A percentile compares a stretch with the other conserved stretches of the same genome.
phyloP scores from a whole-genome alignment of 1,140 invertebrate genomes.

The Drosophila aff. region DNA sequence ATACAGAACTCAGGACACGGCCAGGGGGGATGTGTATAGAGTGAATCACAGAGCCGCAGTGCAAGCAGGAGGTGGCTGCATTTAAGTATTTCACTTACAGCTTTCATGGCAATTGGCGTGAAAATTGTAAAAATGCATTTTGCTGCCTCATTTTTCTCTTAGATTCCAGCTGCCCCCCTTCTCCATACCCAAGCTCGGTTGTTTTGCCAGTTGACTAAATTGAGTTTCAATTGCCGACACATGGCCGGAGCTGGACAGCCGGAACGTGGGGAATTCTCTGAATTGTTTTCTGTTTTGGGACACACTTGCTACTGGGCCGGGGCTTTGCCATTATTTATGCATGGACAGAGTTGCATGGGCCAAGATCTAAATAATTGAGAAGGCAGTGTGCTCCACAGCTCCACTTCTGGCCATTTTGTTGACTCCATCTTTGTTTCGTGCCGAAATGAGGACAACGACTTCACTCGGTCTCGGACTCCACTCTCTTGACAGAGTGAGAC shows the following conservation, averaged over 20 bases:
- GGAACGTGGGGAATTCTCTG: conserved; percentile 75
- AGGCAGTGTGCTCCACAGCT: conserved; percentile 29
- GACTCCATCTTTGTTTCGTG: conserved; percentile 13
- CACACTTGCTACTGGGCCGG: conserved; percentile 33
- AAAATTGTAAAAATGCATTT: conserved; percentile 82
- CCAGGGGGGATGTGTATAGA: background rate
- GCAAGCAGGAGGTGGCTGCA: conserved; percentile 50
- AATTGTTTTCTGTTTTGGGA: conserved; percentile 72
- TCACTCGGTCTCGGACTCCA: conserved; percentile 4
- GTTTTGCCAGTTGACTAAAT: conserved; percentile 74
- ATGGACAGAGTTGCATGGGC: conserved; percentile 51
- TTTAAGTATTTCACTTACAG: conserved; percentile 81
- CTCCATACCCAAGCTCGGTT: conserved; percentile 14
- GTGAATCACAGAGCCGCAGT: conserved; percentile 50
- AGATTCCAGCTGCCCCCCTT: conserved; percentile 7
- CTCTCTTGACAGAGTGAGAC: background rate
- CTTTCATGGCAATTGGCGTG: conserved; percentile 82
- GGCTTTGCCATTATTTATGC: conserved; percentile 63
- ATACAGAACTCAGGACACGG: conserved; percentile 24
- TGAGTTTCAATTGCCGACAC: conserved; percentile 81
- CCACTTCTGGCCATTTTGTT: conserved; percentile 31
- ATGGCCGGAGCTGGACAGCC: conserved; percentile 40
- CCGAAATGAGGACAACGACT: conserved; percentile 42
- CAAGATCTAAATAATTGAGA: conserved; percentile 71
- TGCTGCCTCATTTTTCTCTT: conserved; percentile 48